A percentile compares a stretch with the other conserved stretches of the same genome.
Evolutionary conservation across 2,797 vertebrate species (phyloP).

Genomic region (Setipinna tenuifilis): DNA sequence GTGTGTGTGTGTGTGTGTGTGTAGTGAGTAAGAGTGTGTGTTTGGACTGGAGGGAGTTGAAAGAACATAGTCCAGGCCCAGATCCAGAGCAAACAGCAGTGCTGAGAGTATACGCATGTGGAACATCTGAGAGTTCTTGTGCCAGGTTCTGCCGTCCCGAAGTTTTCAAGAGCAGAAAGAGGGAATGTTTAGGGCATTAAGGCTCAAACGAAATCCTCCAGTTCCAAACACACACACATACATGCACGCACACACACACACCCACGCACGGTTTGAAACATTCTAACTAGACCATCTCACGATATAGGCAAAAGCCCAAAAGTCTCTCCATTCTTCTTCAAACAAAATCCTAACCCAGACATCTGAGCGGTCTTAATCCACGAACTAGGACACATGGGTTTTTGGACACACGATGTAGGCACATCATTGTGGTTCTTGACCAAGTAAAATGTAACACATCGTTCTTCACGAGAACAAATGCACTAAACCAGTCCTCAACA

Average conservation of each 20-base stretch:
- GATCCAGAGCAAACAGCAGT: constrained; percentile 53
- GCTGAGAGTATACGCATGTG: constrained; percentile 9
- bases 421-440: background rate
- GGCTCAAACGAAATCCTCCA: background rate
- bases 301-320: background rate
- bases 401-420: background rate
- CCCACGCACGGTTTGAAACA: no score
- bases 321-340: background rate
- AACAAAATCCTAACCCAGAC: background rate
- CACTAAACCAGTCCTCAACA: no score
- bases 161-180: background rate
- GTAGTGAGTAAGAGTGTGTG: constrained; percentile 45
- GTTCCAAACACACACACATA: background rate
- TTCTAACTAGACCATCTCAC: constrained; percentile 14
- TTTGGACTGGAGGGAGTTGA: constrained; percentile 52
- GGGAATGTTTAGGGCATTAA: constrained; percentile 21
- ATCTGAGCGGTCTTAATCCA: background rate
- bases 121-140: background rate
- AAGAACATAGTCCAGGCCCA: constrained; percentile 46
- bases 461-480: background rate
- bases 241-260: background rate
- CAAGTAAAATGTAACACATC: background rate
- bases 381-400: constrained; percentile 10
- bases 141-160: background rate
- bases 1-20: background rate